Evolutionary conservation across 1,140 invertebrate species (phyloP).

Genomic region (Sycophila sp.): DNA sequence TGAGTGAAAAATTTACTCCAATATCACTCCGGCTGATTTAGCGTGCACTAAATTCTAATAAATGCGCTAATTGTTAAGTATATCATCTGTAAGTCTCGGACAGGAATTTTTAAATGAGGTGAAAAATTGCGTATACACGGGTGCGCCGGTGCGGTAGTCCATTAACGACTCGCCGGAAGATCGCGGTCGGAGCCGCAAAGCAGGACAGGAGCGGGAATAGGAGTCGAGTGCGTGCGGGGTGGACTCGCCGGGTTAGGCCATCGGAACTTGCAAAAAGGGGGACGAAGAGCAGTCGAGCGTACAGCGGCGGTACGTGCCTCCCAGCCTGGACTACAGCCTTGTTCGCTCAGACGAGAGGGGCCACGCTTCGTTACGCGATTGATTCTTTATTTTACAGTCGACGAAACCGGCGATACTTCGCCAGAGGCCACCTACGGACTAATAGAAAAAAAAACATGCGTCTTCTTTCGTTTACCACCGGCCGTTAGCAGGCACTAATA

Average conservation of each 20-base stretch:
- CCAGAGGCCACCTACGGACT: background rate
- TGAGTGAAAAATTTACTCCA: too few relatives aligned
- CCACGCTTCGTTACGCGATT: constrained; percentile 29
- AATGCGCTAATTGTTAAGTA: too few relatives aligned
- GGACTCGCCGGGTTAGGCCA: constrained; percentile 17
- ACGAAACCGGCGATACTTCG: background rate
- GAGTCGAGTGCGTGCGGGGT: background rate
- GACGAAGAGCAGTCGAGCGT: constrained; percentile 10
- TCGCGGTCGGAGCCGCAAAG: background rate
- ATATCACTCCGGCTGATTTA: too few relatives aligned
- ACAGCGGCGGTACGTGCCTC: too few relatives aligned
- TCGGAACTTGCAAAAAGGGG: constrained; percentile 22
- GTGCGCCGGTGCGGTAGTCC: constrained; percentile 4
- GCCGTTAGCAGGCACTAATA: background rate
- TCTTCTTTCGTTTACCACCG: background rate
- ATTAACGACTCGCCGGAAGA: constrained; percentile 25
- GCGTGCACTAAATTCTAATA: too few relatives aligned
- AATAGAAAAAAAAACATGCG: constrained; percentile 4
- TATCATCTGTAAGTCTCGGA: too few relatives aligned
- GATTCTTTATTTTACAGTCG: constrained; percentile 38
- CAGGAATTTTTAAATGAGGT: constrained; percentile 20
- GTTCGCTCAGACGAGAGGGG: background rate
- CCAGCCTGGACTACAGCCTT: background rate
- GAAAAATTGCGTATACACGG: constrained; percentile 24
- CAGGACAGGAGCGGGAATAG: background rate